phyloP scores from a whole-genome alignment of 2,113 vertebrate species.

The Chrysochloris asiatica region DNA sequence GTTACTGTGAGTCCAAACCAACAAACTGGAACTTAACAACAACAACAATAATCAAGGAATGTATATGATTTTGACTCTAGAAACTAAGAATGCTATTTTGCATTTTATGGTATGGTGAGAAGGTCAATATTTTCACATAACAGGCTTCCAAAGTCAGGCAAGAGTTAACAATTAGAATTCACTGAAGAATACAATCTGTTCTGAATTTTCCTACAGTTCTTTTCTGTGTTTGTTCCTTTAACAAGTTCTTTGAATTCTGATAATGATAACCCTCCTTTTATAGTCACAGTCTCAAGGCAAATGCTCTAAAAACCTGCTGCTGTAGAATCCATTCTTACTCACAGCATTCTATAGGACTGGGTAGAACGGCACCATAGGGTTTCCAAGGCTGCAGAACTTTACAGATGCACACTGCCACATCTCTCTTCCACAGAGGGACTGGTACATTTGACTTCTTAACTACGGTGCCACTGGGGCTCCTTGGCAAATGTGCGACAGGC shows the following conservation, averaged over 20 bases:
- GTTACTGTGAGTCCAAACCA: too few relatives aligned
- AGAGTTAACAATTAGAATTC: not conserved
- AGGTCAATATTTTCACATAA: not conserved
- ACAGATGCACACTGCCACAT: not conserved
- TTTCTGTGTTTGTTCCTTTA: constrained; percentile 1
- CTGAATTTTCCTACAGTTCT: not conserved
- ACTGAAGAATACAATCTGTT: not conserved
- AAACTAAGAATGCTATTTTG: not conserved
- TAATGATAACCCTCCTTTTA: not conserved
- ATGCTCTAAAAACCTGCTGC: not conserved
- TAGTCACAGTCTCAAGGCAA: not conserved
- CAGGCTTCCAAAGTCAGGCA: not conserved
- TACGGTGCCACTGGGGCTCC: not conserved
- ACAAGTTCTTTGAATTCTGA: constrained; percentile 43
- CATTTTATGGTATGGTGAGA: not conserved
- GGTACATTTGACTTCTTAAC: not conserved
- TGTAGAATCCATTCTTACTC: not conserved
- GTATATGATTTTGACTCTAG: not conserved
- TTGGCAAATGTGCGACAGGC: not conserved
- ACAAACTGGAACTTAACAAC: too few relatives aligned
- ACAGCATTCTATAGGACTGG: not conserved
- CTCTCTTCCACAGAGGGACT: not conserved
- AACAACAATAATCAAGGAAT: too few relatives aligned
- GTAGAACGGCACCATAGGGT: not conserved
- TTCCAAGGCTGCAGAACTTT: not conserved